These are phyloP conservation scores for Zaprionus lineosus DNA, from an alignment of 2,888 invertebrate species.

Conservation along the genomic window DNA sequence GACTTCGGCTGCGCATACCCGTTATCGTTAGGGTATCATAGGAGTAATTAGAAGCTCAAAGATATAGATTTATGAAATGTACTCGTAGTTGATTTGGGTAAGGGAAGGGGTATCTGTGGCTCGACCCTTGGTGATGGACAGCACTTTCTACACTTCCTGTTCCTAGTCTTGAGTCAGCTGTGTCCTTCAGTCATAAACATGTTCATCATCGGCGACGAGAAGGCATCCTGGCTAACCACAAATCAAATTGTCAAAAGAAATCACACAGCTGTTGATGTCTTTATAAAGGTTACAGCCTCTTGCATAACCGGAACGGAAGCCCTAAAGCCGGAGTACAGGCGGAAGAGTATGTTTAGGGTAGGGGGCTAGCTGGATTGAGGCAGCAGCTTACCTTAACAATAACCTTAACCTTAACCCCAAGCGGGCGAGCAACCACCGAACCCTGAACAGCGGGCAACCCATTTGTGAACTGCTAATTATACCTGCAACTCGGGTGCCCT, in stretches of 20 bases:
- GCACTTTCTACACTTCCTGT: not conserved
- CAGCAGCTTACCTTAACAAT: not conserved
- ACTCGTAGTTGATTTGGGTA: too few species aligned
- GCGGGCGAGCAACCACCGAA: constrained; percentile 7
- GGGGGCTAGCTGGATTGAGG: constrained; percentile 44
- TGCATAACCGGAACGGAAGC: constrained; percentile 48
- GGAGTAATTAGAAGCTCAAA: too few species aligned
- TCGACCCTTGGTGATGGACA: not conserved
- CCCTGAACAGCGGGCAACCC: constrained; percentile 48
- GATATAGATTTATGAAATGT: too few species aligned
- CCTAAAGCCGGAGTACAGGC: too few species aligned
- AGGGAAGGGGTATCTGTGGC: too few species aligned
- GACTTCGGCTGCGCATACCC: too few species aligned
- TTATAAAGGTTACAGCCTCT: constrained; percentile 45
- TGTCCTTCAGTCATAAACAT: constrained; percentile 45
- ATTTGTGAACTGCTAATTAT: constrained; percentile 65
- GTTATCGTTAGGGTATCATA: too few species aligned
- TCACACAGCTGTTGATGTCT: constrained; percentile 71
- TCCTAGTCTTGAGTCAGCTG: constrained; percentile 18
- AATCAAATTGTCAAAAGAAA: constrained; percentile 71
- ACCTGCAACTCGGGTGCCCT: constrained; percentile 38
- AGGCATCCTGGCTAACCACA: constrained; percentile 53
- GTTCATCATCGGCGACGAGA: constrained; percentile 48
- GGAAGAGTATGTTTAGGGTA: too few species aligned
- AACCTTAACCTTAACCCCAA: constrained; percentile 21